phyloP scores from a whole-genome alignment of 92 coral and sea anemone species.

The Palythoa grandis region DNA sequence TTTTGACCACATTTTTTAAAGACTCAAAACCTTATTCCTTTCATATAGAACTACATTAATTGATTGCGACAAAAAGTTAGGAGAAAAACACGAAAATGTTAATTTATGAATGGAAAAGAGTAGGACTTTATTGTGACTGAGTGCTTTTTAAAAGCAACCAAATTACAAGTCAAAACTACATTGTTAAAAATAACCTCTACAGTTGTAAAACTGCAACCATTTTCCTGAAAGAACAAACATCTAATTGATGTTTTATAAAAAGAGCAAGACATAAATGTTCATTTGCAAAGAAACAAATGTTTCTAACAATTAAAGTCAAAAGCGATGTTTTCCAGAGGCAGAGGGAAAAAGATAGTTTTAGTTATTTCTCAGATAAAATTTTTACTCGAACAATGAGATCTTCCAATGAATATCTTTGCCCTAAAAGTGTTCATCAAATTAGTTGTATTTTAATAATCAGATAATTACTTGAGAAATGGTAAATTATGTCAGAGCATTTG shows the following conservation, averaged over 20 bases:
- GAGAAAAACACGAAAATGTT: not conserved
- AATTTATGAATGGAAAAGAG: not conserved
- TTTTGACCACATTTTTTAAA: not conserved
- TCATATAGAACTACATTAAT: not conserved
- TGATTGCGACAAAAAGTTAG: not conserved
- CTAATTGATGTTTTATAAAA: too few relatives aligned
- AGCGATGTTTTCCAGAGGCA: not conserved
- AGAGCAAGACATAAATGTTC: too few relatives aligned
- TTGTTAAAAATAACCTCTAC: not conserved
- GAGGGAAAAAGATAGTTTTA: not conserved
- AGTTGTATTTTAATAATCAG: not conserved
- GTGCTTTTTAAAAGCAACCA: not conserved
- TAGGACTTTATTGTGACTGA: not conserved
- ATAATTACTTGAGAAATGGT: not conserved
- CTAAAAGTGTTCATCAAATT: not conserved
- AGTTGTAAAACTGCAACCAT: too few relatives aligned
- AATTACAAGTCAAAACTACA: not conserved
- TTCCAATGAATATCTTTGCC: not conserved
- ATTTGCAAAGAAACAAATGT: too few relatives aligned
- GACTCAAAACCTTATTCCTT: not conserved
- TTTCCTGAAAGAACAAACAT: too few relatives aligned
- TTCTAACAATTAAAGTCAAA: too few relatives aligned
- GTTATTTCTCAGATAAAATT: not conserved
- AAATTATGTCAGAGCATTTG: not conserved
- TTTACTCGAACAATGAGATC: not conserved